Percentiles rank a stretch among this genome's conserved stretches.
Evolutionary conservation across 2,888 invertebrate species (phyloP).

Genomic region (Chydorus sphaericus): DNA sequence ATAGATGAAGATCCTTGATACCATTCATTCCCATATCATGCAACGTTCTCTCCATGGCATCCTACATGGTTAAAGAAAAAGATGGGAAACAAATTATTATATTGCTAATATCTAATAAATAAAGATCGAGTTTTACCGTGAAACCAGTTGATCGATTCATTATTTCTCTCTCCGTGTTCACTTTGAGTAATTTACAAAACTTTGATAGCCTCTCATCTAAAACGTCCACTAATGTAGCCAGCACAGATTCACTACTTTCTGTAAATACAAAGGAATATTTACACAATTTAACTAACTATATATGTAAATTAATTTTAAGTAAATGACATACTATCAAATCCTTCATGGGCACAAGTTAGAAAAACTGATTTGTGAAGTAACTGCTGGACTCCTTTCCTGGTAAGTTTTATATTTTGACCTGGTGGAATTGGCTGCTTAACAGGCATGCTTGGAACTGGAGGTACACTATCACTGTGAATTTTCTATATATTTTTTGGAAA

Average conservation of each 20-base stretch:
- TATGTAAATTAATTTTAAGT: no score
- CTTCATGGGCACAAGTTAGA: slow-evolving; percentile 8
- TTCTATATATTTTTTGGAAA: neutral
- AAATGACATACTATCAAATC: slow-evolving; percentile 2
- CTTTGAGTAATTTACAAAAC: neutral
- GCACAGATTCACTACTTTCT: neutral
- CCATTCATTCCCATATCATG: neutral
- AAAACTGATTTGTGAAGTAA: neutral
- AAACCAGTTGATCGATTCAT: neutral
- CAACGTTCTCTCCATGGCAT: slow-evolving; percentile 6
- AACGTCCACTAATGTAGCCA: neutral
- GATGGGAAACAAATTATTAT: neutral
- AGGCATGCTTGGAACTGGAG: neutral
- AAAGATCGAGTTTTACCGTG: neutral
- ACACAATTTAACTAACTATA: no score
- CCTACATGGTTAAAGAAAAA: neutral
- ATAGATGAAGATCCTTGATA: neutral
- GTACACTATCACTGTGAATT: neutral
- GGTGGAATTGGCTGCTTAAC: neutral
- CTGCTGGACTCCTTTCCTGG: slow-evolving; percentile 1
- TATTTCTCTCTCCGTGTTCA: slow-evolving; percentile 1
- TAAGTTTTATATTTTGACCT: neutral
- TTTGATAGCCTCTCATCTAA: slow-evolving; percentile 3
- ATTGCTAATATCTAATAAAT: neutral
- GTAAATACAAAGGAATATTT: neutral